Evolutionary conservation across 2,113 vertebrate species (phyloP).

Genomic region (Actenoides lindsayi): DNA sequence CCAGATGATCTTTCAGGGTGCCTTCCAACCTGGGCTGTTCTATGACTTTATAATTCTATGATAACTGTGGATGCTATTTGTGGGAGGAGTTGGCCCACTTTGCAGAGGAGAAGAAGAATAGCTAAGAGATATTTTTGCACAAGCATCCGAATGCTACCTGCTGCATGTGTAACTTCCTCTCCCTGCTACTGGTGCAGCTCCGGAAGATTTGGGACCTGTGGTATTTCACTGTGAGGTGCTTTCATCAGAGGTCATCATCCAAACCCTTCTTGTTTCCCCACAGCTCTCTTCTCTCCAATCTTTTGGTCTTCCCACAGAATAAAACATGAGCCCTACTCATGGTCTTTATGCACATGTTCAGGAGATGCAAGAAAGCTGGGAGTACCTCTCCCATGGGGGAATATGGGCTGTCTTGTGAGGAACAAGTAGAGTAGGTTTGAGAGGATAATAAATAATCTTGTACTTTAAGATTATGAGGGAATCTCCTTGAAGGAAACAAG

Average conservation of each 20-base stretch:
- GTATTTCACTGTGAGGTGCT: accelerated
- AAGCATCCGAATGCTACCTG: accelerated
- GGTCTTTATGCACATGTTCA: neutral
- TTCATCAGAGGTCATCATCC: neutral
- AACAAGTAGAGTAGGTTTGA: neutral
- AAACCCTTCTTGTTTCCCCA: neutral
- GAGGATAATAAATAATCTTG: neutral
- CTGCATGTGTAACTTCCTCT: neutral
- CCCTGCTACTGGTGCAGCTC: neutral
- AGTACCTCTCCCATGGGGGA: neutral
- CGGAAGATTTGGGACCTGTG: neutral
- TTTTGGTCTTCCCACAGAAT: neutral
- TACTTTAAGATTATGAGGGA: neutral
- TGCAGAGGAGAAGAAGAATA: neutral
- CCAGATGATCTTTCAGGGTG: neutral
- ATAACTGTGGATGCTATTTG: neutral
- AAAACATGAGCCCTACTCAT: neutral
- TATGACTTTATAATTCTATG: neutral
- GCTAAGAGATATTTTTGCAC: neutral
- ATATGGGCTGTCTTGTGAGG: neutral
- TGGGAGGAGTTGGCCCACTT: neutral
- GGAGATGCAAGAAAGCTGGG: neutral
- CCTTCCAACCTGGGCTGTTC: neutral
- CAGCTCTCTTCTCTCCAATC: neutral
- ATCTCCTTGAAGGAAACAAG: neutral